Evolutionary conservation across 2,113 vertebrate genomes (phyloP), one percentile per base, ranked within the genome.

Genomic region (Candoia aspera): DNA sequence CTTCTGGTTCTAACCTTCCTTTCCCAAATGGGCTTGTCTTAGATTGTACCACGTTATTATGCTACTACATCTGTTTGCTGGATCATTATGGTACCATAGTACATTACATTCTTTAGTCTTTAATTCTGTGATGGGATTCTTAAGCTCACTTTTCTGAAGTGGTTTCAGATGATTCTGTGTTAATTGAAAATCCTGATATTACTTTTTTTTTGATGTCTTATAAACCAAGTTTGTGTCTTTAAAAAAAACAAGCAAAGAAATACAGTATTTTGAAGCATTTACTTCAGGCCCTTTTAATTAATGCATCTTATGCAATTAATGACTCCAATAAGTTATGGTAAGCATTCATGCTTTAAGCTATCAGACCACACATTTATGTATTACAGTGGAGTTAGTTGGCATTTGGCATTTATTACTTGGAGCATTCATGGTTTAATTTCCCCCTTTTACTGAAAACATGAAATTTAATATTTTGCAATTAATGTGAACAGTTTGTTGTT

Each of bases 401-500:
- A 46, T 55, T 87, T 87, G 9, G 33, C 19, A 46, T 55, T 87
- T 87, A 73, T 13, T 26, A 24, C 4, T 54, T 33, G n/a, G 59
- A 91, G n/a, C 49, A 68, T 54, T 64, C 29, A 55, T 46, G 33
- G n/a, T 64, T 86, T 55, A 60, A 84, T 86, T 86, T 86, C 29
- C 53, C 53, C 24, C 46, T 91, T 87, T 87, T 87, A 87, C 24
- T 79, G 53, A 26, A 87, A 91, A 58, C 33, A 90, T 87, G 53
- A 17, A 87, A 91, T 49, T 58, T 73, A 64, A 87, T 87, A 73
- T 87, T 55, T 87, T 91, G 42, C 26, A 91, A 86, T 53, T 85
- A 64, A 86, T 86, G 37, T 21, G 85, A 49, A 58, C 21, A 91
- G 15, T 87, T 91, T 54, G 84, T 13, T 73, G 62, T 62, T 46